Evolutionary conservation across 2,797 vertebrate species (phyloP).

Genomic region (Microcaecilia unicolor): DNA sequence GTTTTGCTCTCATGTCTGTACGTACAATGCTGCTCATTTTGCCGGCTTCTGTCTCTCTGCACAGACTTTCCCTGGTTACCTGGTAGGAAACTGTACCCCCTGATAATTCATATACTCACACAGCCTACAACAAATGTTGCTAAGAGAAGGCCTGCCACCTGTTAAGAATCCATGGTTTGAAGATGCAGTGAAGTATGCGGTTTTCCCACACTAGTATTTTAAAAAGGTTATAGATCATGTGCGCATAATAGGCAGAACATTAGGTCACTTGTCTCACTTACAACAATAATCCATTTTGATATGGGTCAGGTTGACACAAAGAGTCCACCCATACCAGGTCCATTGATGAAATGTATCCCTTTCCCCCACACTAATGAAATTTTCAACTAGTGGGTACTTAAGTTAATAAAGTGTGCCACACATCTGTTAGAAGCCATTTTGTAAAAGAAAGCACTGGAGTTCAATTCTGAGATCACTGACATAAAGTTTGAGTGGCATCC

Average conservation of each 20-base stretch:
- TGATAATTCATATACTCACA: conserved; percentile 55
- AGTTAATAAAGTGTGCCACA: conserved; percentile 77
- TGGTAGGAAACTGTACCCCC: conserved; percentile 64
- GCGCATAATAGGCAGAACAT: conserved; percentile 71
- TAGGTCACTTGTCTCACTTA: conserved; percentile 76
- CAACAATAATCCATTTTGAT: conserved; percentile 77
- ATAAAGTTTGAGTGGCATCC: conserved; percentile 63
- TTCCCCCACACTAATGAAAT: conserved; percentile 76
- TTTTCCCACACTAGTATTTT: conserved; percentile 81
- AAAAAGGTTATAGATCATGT: conserved; percentile 79
- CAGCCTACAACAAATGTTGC: conserved; percentile 66
- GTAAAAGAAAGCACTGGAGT: conserved; percentile 59
- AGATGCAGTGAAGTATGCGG: conserved; percentile 55
- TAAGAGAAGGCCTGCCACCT: conserved; percentile 70
- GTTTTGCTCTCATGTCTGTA: conserved; percentile 11
- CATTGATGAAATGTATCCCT: conserved; percentile 65
- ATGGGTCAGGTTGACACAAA: conserved; percentile 73
- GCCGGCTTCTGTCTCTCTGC: conserved; percentile 45
- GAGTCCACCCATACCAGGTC: conserved; percentile 61
- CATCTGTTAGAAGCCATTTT: conserved; percentile 62
- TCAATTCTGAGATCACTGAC: conserved; percentile 61
- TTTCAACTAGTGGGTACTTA: conserved; percentile 67
- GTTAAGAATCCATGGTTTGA: conserved; percentile 63
- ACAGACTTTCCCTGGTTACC: conserved; percentile 55
- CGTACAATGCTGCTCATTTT: conserved; percentile 40